Base-by-base conservation (phyloP, 2,888 invertebrate species). In the Nematopogon swammerdamellus region DNA sequence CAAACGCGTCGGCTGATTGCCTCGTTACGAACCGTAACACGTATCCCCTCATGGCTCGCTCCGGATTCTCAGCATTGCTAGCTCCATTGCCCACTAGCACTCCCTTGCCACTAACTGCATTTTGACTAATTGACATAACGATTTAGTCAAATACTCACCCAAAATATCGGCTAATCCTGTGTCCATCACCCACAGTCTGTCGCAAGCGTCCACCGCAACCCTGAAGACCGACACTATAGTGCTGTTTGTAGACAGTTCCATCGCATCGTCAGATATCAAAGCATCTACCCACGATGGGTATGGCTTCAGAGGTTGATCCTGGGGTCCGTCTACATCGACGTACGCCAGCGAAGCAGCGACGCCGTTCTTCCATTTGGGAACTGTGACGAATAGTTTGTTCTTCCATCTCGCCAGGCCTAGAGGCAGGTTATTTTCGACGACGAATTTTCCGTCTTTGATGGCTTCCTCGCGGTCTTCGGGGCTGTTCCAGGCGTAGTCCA, bases 121-220 rank as follows among this genome's bases (percentile, higher is more conserved):
- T n/a, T n/a, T n/a, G n/a, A n/a, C n/a, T n/a, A n/a, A n/a, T n/a
- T n/a, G n/a, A n/a, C n/a, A n/a, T n/a, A n/a, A n/a, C n/a, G n/a
- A n/a, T n/a, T n/a, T n/a, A n/a, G n/a, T n/a, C n/a, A n/a, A 60
- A 2, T 54, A 52, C 58, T 80, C 70, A 62, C 90, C 91, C 48
- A 85, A 70, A 67, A 91, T 88, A 63, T 91, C 89, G 44, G 87
- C 85, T 36, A 90, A 68, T 49, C 91, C 92, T 0, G 89, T 86
- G 62, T 92, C 92, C 69, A 92, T 82, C 4, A 90, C 87, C 92
- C 92, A 92, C 8, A 92, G 80, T 45, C 92, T 82, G 63, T 91
- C 90, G 59, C 92, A 92, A 4, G 80, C 79, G 63, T 92, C 92
- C 1, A 88, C 85, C 55, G 80, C 82, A 18, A 89, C 74, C 52